Evolutionary conservation across 2,113 vertebrate genomes (phyloP).

Genomic region (Indri indri): DNA sequence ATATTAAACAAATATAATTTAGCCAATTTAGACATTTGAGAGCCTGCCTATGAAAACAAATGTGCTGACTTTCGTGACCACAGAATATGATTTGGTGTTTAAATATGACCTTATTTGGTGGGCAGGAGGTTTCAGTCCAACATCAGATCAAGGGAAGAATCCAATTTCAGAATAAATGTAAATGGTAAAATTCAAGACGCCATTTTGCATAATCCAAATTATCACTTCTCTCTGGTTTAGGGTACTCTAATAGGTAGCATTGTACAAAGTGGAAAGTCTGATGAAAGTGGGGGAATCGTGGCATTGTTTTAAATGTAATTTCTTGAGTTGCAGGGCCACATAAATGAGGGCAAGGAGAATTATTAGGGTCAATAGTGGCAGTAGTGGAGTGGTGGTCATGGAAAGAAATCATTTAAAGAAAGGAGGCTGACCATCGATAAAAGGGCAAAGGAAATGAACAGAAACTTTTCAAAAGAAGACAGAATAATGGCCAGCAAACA

Average conservation of each 20-base stretch:
- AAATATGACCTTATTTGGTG: neutral
- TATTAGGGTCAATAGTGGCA: neutral
- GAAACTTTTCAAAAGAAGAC: no score
- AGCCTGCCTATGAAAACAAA: neutral
- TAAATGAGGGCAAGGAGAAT: neutral
- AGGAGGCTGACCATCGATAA: neutral
- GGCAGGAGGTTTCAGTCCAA: neutral
- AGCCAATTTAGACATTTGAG: neutral
- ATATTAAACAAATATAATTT: neutral
- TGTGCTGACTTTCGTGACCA: neutral
- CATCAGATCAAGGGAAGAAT: neutral
- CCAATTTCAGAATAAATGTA: neutral
- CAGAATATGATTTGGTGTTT: neutral
- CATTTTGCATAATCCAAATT: neutral
- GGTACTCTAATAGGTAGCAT: neutral
- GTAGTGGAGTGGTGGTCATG: neutral
- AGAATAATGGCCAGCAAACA: no score
- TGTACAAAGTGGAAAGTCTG: neutral
- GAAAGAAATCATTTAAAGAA: neutral
- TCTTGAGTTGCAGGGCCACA: neutral
- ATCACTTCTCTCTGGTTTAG: neutral
- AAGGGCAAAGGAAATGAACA: no score
- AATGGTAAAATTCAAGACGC: conserved; percentile 1
- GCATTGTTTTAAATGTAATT: neutral
- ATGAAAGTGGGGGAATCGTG: neutral